phyloP scores from a whole-genome alignment of 2,113 vertebrate genomes.

The Blennius ocellaris region DNA sequence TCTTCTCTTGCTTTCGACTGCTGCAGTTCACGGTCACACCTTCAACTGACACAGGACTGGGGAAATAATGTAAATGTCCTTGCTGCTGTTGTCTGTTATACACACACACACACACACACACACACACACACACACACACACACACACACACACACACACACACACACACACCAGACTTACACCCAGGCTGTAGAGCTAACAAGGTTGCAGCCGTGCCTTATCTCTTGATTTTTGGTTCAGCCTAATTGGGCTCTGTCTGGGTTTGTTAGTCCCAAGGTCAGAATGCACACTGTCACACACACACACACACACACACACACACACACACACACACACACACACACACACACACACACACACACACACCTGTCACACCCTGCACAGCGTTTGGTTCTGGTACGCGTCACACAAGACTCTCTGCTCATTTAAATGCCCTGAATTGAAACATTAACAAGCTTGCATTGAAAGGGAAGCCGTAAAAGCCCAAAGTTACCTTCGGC shows the following conservation, averaged over 20 bases:
- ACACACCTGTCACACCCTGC: background rate
- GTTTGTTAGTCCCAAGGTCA: slow-evolving; percentile 21
- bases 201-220: slow-evolving; percentile 45
- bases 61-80: slow-evolving; percentile 43
- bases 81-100: background rate
- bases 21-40: slow-evolving; percentile 39
- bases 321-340: too few relatives aligned
- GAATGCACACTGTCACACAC: slow-evolving; percentile 4
- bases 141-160: too few relatives aligned
- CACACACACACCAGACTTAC: background rate
- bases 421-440: background rate
- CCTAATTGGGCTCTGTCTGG: slow-evolving; percentile 49
- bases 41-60: slow-evolving; percentile 5
- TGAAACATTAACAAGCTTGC: background rate
- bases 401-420: background rate
- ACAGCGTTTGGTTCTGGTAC: background rate
- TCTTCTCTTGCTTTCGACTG: background rate
- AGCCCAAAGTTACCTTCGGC: background rate
- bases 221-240: slow-evolving; percentile 27
- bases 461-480: background rate
- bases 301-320: too few relatives aligned
- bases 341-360: background rate
- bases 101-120: background rate
- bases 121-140: too few relatives aligned
- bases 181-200: slow-evolving; percentile 10